phyloP scores from a whole-genome alignment of 92 coral and sea anemone genomes.

The Metridium senile region DNA sequence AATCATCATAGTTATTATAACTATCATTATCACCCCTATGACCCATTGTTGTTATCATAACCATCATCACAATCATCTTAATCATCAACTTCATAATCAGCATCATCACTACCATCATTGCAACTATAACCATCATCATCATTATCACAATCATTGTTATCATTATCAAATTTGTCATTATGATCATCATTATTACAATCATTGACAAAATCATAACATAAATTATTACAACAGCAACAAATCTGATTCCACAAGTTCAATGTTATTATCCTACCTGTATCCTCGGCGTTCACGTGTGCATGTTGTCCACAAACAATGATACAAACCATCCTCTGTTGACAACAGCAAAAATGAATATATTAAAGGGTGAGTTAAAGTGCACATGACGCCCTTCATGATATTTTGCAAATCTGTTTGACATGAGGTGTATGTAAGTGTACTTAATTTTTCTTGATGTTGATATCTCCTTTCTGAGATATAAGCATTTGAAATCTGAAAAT shows the following conservation, averaged over 20 bases:
- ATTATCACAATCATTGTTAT: background rate
- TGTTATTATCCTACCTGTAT: constrained; percentile 52
- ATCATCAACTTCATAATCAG: too few relatives aligned
- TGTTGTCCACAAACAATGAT: constrained; percentile 93
- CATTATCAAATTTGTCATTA: background rate
- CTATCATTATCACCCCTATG: background rate
- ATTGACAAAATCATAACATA: too few relatives aligned
- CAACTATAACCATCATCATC: background rate
- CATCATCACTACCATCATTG: background rate
- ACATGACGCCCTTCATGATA: too few relatives aligned
- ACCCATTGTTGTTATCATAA: background rate
- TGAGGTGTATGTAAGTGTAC: too few relatives aligned
- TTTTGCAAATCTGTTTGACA: too few relatives aligned
- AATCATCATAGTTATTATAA: background rate
- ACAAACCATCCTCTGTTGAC: constrained; percentile 93
- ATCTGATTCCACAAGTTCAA: too few relatives aligned
- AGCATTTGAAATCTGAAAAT: too few relatives aligned
- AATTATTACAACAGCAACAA: too few relatives aligned
- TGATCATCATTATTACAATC: background rate
- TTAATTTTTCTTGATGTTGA: too few relatives aligned
- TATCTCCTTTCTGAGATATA: too few relatives aligned
- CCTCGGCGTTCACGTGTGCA: constrained; percentile 88
- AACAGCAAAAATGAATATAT: background rate
- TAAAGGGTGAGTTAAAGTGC: background rate
- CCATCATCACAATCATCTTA: too few relatives aligned